These are phyloP conservation scores for Enteromius treurensis DNA, from an alignment of 2,797 vertebrate genomes.

Conservation along the genomic window DNA sequence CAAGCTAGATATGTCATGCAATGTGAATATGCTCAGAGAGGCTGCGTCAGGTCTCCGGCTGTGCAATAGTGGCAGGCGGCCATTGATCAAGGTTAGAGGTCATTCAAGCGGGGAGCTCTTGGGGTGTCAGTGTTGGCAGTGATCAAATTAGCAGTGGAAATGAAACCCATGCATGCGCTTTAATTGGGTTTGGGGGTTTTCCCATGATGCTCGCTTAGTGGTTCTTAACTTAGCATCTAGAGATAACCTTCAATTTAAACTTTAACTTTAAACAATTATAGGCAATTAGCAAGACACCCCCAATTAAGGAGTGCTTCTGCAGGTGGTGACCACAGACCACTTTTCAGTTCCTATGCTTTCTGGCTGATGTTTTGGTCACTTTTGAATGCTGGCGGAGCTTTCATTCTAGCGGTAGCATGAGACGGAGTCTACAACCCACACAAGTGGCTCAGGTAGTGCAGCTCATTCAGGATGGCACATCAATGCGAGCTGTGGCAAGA, in stretches of 20 bases:
- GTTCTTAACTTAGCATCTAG: conserved; percentile 19
- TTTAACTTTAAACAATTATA: not conserved
- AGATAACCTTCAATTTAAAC: conserved; percentile 41
- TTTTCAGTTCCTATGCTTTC: too few relatives aligned
- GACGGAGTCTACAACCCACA: too few relatives aligned
- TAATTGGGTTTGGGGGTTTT: conserved; percentile 48
- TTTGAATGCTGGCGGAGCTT: too few relatives aligned
- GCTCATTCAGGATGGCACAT: too few relatives aligned
- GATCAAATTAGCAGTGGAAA: conserved; percentile 47
- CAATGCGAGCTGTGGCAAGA: too few relatives aligned
- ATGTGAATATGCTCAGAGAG: conserved; percentile 31
- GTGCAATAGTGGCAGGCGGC: conserved; percentile 9
- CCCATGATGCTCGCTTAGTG: conserved; percentile 36
- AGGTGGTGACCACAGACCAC: too few relatives aligned
- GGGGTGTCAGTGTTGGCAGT: conserved; percentile 49
- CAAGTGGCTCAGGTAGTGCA: too few relatives aligned
- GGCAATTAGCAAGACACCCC: too few relatives aligned
- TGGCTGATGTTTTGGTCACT: too few relatives aligned
- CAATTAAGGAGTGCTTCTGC: too few relatives aligned
- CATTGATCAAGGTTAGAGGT: conserved; percentile 54
- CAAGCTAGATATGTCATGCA: conserved; percentile 38
- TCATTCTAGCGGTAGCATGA: too few relatives aligned
- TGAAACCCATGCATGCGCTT: conserved; percentile 45
- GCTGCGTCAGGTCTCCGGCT: conserved; percentile 4
- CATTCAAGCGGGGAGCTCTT: conserved; percentile 27